Conservation (phyloP, 2,797 vertebrate species). For the Lagodon rhomboides region DNA sequence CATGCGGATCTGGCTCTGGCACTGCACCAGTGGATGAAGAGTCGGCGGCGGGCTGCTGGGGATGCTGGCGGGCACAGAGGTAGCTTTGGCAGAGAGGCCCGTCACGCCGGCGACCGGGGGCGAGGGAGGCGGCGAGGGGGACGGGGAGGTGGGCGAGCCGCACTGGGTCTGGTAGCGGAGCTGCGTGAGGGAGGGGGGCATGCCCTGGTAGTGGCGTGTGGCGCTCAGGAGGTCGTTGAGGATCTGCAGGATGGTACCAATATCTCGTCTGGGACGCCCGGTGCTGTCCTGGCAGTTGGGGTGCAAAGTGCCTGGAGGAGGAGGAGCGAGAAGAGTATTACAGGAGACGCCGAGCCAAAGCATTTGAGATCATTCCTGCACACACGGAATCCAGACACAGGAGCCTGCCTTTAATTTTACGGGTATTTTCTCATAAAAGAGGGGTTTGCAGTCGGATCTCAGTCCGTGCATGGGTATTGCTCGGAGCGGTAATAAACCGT, state of each 20-base stretch:
- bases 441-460: conserved; percentile 7
- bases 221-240: conserved; percentile 98
- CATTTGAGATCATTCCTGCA: background rate
- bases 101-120: conserved; percentile 83
- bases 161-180: conserved; percentile 97
- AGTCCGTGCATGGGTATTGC: background rate
- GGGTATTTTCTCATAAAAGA: conserved; percentile 27
- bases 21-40: conserved; percentile 90
- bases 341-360: background rate
- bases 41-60: conserved; percentile 76
- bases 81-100: conserved; percentile 90
- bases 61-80: conserved; percentile 87
- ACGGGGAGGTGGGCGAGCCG: conserved; percentile 80
- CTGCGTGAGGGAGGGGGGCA: conserved; percentile 96
- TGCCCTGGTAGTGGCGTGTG: conserved; percentile 98
- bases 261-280: conserved; percentile 94
- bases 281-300: conserved; percentile 98
- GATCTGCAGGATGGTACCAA: conserved; percentile 98
- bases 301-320: conserved; percentile 95
- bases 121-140: conserved; percentile 84
- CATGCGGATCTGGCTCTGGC: conserved; percentile 95
- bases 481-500: conserved; percentile 15
- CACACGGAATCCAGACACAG: background rate
- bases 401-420: conserved; percentile 5
- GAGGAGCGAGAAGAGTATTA: background rate